Percentiles rank a stretch among this genome's conserved stretches.
phyloP scores from a whole-genome alignment of 2,888 invertebrate species.

The Listrodromus nycthemerus region DNA sequence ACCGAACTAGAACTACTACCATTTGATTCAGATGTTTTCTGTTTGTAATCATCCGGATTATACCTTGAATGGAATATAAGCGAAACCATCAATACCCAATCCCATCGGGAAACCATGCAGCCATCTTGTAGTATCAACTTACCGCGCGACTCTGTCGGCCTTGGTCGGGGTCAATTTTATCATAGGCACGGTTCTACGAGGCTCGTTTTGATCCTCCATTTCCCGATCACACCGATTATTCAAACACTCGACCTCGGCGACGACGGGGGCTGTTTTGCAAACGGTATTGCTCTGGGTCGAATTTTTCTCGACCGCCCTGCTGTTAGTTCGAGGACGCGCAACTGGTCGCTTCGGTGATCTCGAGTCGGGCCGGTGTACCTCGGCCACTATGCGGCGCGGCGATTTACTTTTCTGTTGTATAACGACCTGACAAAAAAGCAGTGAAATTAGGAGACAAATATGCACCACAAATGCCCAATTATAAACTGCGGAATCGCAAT shows the following conservation, averaged over 20 bases:
- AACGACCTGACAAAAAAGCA: conserved; percentile 47
- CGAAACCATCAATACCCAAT: conserved; percentile 27
- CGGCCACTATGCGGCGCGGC: conserved; percentile 37
- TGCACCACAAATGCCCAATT: conserved; percentile 1
- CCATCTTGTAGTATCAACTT: conserved; percentile 23
- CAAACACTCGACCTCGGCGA: conserved; percentile 33
- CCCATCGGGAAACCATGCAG: conserved; percentile 1
- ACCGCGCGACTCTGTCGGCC: conserved; percentile 76
- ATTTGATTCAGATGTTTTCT: conserved; percentile 73
- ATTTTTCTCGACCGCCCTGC: not conserved
- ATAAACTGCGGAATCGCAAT: not conserved
- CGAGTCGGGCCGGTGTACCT: conserved; percentile 30
- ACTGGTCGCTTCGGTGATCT: conserved; percentile 50
- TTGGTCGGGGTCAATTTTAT: conserved; percentile 71
- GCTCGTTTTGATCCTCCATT: conserved; percentile 64
- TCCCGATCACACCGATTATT: conserved; percentile 51
- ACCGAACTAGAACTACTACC: conserved; percentile 75
- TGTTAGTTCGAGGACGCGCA: conserved; percentile 30
- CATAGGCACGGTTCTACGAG: conserved; percentile 69
- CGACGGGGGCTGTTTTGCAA: conserved; percentile 17
- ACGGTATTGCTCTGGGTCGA: not conserved
- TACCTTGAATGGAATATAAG: conserved; percentile 70
- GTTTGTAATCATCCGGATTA: conserved; percentile 79
- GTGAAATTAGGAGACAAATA: not conserved
- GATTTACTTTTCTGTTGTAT: conserved; percentile 59